These are phyloP conservation scores for Oenanthe melanoleuca DNA, from an alignment of 2,113 vertebrate species.

Conservation along the genomic window DNA sequence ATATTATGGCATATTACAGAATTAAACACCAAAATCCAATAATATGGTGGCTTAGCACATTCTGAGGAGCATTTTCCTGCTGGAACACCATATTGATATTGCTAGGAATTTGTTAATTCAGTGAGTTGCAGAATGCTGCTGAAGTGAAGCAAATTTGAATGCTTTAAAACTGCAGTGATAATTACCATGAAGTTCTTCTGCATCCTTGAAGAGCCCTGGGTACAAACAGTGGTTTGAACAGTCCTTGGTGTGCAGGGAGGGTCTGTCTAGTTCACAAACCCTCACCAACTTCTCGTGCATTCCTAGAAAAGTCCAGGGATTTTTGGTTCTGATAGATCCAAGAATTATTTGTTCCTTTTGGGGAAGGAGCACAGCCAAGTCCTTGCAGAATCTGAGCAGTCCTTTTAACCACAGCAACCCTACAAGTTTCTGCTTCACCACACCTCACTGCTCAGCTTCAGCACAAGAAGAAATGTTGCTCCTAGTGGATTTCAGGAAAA, in stretches of 20 bases:
- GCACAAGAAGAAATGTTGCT: background rate
- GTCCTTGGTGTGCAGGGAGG: background rate
- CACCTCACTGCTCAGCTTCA: background rate
- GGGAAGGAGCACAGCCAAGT: background rate
- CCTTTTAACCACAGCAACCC: background rate
- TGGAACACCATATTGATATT: background rate
- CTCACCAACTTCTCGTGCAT: background rate
- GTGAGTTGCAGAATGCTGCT: background rate
- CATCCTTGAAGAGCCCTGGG: background rate
- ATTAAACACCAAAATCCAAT: slow-evolving; percentile 34
- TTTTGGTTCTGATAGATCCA: background rate
- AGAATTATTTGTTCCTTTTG: background rate
- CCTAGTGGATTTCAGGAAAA: background rate
- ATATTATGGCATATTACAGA: background rate
- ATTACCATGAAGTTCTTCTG: background rate
- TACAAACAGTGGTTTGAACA: background rate
- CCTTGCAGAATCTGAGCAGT: background rate
- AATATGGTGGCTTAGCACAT: background rate
- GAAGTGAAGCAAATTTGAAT: background rate
- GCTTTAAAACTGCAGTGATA: background rate
- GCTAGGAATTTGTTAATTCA: background rate
- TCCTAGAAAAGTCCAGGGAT: background rate
- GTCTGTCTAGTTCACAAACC: background rate
- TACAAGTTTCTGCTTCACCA: background rate
- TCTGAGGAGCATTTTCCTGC: background rate